Percentiles rank a stretch among this genome's conserved stretches.
phyloP scores from a whole-genome alignment of 2,888 invertebrate species.

The Netelia virgata region DNA sequence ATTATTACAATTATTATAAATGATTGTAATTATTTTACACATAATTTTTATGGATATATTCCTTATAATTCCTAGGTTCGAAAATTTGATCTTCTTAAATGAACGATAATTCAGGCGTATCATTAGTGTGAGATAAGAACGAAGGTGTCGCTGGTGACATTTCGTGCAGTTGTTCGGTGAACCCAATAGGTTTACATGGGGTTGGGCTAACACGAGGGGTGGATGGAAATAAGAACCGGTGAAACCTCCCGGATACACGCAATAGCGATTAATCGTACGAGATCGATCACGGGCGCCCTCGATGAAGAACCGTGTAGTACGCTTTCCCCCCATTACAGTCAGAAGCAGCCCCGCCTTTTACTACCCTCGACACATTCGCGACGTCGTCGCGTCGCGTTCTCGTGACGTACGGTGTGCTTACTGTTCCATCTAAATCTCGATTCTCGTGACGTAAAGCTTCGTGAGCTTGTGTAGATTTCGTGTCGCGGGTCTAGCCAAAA shows the following conservation, averaged over 20 bases:
- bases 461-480: constrained; percentile 41
- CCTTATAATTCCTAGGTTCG: too few relatives aligned
- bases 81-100: too few relatives aligned
- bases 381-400: neutral
- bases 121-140: too few relatives aligned
- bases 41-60: too few relatives aligned
- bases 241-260: constrained; percentile 46
- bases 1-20: too few relatives aligned
- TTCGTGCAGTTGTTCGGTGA: neutral
- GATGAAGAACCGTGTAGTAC: neutral
- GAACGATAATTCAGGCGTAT: too few relatives aligned
- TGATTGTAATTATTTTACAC: too few relatives aligned
- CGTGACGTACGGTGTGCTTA: neutral
- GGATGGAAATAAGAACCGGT: constrained; percentile 24
- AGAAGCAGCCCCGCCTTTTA: neutral
- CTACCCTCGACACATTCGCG: neutral
- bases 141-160: neutral
- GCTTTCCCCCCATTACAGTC: neutral
- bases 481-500: neutral
- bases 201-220: constrained; percentile 3
- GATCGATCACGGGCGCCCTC: constrained; percentile 60
- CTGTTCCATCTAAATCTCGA: neutral
- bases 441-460: constrained; percentile 14
- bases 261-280: constrained; percentile 65
- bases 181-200: neutral